Conservation (phyloP, 2,797 vertebrate species). For the Manis pentadactyla region DNA sequence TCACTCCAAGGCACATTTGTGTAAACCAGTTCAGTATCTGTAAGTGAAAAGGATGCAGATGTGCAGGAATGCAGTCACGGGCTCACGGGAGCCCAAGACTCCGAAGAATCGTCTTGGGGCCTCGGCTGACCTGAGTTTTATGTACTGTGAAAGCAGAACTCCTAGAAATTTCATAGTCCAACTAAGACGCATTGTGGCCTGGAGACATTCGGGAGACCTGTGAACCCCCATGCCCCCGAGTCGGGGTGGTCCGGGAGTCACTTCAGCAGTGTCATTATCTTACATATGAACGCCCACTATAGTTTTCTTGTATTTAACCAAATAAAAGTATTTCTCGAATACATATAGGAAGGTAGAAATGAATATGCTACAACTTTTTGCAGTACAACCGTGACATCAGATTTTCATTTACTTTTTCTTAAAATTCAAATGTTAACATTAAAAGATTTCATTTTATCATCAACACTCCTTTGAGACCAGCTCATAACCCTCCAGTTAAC, state of each 20-base stretch:
- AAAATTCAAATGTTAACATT: not conserved
- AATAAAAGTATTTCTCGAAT: conserved; percentile 54
- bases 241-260: no score
- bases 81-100: not conserved
- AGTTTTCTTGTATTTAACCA: conserved; percentile 42
- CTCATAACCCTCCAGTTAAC: not conserved
- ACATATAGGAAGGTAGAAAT: not conserved
- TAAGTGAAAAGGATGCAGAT: conserved; percentile 46
- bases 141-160: not conserved
- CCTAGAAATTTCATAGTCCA: not conserved
- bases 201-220: not conserved
- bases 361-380: not conserved
- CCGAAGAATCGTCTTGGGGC: not conserved
- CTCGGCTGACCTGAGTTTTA: not conserved
- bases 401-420: conserved; percentile 38
- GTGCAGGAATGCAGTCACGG: not conserved
- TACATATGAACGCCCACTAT: not conserved
- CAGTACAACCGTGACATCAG: not conserved
- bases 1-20: conserved; percentile 93
- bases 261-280: not conserved
- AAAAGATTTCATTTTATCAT: not conserved
- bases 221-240: no score
- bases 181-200: not conserved
- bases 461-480: not conserved
- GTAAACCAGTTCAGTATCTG: conserved; percentile 95